A percentile compares a stretch with the other conserved stretches of the same genome.
Conservation (phyloP, 1,140 invertebrate genomes). For the Cydia strobilella region DNA sequence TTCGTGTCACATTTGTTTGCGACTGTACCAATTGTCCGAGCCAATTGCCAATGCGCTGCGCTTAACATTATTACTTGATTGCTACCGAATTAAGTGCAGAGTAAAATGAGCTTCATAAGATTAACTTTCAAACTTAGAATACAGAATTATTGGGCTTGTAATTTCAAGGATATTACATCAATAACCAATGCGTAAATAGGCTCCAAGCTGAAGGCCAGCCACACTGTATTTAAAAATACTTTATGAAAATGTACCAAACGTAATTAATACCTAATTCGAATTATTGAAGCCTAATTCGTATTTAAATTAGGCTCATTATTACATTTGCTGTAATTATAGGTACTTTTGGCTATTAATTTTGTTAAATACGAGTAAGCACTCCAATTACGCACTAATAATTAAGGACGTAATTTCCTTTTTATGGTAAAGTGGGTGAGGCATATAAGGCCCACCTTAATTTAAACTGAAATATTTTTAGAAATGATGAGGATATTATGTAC, state of each 20-base stretch:
- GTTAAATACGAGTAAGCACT: not conserved
- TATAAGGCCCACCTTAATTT: too few relatives aligned
- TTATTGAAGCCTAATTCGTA: not conserved
- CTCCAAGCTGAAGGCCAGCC: too few relatives aligned
- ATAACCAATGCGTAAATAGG: too few relatives aligned
- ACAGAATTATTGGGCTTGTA: too few relatives aligned
- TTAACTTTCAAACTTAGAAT: too few relatives aligned
- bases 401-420: too few relatives aligned
- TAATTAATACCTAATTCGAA: not conserved
- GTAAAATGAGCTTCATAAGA: not conserved
- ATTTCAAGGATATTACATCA: too few relatives aligned
- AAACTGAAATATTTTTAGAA: too few relatives aligned
- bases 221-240: too few relatives aligned
- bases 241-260: not conserved
- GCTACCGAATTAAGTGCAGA: not conserved
- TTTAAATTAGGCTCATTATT: conserved; percentile 1
- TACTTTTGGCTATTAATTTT: not conserved
- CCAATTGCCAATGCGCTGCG: not conserved
- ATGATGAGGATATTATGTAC: too few relatives aligned
- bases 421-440: too few relatives aligned
- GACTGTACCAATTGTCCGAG: not conserved
- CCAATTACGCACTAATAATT: not conserved
- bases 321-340: not conserved
- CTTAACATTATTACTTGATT: conserved; percentile 21
- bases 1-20: not conserved